phyloP scores from a whole-genome alignment of 2,113 vertebrate species.

The Campylorhamphus procurvoides region DNA sequence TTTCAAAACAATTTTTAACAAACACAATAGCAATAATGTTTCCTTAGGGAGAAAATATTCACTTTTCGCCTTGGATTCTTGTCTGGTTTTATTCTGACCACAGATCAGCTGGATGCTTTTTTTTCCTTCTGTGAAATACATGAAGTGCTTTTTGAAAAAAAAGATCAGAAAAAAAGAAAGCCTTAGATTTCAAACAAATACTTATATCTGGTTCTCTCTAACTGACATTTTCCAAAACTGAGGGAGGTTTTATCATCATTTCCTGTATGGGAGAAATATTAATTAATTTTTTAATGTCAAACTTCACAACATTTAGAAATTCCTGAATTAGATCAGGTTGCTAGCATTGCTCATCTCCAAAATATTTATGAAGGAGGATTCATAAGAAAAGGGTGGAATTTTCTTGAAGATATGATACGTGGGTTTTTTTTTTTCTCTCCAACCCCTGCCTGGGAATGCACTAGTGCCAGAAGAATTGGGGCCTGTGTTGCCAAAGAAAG shows the following conservation, averaged over 20 bases:
- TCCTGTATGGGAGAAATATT: not conserved
- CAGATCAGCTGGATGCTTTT: not conserved
- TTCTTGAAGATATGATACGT: not conserved
- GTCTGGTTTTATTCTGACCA: not conserved
- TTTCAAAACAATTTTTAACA: not conserved
- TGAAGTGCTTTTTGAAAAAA: not conserved
- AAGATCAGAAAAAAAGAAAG: not conserved
- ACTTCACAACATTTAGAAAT: not conserved
- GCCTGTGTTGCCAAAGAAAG: not conserved
- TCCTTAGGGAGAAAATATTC: not conserved
- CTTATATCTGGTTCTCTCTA: not conserved
- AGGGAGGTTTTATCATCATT: fast-evolving
- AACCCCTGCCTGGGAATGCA: not conserved
- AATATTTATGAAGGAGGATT: not conserved
- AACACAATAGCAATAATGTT: not conserved
- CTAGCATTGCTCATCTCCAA: not conserved
- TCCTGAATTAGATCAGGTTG: not conserved
- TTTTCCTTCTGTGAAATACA: not conserved
- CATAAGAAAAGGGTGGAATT: not conserved
- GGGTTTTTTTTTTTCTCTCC: not conserved
- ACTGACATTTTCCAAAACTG: not conserved
- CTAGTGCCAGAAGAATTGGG: not conserved
- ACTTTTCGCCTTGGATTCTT: not conserved
- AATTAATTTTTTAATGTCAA: not conserved
- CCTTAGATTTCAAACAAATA: not conserved